These are phyloP conservation scores for Acromyrmex heyeri DNA, from an alignment of 1,140 invertebrate genomes.

Conservation along the genomic window DNA sequence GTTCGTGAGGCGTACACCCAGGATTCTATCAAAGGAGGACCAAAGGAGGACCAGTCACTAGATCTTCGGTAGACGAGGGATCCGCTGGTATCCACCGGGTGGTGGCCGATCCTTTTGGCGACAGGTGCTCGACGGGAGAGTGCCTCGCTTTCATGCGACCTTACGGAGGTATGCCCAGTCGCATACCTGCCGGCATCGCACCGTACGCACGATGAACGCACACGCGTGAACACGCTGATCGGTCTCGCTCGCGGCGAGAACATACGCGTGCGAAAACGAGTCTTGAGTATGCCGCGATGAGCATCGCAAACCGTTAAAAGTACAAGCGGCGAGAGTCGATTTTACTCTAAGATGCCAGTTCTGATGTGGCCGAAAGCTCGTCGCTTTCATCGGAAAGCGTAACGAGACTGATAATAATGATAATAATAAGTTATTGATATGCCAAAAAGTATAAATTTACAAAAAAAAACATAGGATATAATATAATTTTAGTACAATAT, in stretches of 20 bases:
- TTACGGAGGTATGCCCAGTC: conserved; percentile 24
- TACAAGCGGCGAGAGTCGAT: not conserved
- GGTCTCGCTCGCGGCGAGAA: conserved; percentile 34
- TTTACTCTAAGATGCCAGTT: conserved; percentile 17
- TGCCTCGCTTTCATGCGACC: conserved; percentile 41
- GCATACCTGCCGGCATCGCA: conserved; percentile 40
- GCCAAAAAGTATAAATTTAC: no score
- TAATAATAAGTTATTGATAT: no score
- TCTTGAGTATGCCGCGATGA: not conserved
- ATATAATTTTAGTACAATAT: no score
- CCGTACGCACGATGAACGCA: conserved; percentile 5
- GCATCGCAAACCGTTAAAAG: not conserved
- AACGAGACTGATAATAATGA: conserved; percentile 1
- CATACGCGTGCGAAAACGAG: conserved; percentile 53
- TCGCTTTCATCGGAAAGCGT: conserved; percentile 13
- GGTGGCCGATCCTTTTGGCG: conserved; percentile 62
- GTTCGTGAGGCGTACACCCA: conserved; percentile 42
- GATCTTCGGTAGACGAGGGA: conserved; percentile 26
- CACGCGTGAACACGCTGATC: conserved; percentile 21
- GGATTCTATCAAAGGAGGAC: conserved; percentile 13
- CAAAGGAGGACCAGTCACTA: conserved; percentile 17
- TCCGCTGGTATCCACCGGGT: conserved; percentile 26
- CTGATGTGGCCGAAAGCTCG: not conserved
- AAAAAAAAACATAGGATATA: no score
- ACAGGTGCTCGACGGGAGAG: conserved; percentile 71